These are phyloP conservation scores for Nesoenas mayeri DNA, from an alignment of 2,113 vertebrate genomes.

Conservation along the genomic window DNA sequence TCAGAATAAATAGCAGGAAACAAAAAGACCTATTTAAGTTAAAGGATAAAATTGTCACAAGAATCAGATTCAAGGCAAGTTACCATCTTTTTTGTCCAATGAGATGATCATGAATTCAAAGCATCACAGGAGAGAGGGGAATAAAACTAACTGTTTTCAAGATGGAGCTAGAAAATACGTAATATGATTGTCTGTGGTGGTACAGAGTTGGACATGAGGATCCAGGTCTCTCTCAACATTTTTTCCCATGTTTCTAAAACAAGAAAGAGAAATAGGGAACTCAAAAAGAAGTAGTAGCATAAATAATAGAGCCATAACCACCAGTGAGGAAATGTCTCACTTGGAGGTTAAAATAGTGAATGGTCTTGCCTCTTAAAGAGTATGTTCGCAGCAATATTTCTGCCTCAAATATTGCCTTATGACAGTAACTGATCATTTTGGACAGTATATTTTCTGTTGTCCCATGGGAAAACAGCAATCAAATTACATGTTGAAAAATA, in stretches of 20 bases:
- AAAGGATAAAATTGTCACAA: not conserved
- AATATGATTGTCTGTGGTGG: not conserved
- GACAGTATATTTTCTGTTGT: not conserved
- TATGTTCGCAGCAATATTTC: not conserved
- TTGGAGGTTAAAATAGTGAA: not conserved
- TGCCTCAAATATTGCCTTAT: not conserved
- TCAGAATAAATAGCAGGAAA: not conserved
- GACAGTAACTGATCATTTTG: not conserved
- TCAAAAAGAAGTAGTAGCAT: not conserved
- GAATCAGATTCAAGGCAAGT: not conserved
- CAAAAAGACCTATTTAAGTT: not conserved
- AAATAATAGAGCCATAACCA: not conserved
- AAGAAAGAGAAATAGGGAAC: not conserved
- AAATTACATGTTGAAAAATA: not conserved
- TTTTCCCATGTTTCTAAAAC: not conserved
- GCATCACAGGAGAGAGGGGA: not conserved
- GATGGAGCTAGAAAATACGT: rapidly evolving
- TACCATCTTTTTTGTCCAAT: not conserved
- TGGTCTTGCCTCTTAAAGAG: not conserved
- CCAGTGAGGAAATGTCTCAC: not conserved
- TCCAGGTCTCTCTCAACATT: not conserved
- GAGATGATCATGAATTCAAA: not conserved
- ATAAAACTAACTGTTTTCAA: not conserved
- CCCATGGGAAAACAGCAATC: not conserved
- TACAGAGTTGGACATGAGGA: not conserved